A percentile compares a stretch with the other conserved stretches of the same genome.
These are phyloP conservation scores for Babylonia areolata DNA, from an alignment of 1,140 invertebrate genomes.

Conservation along the genomic window DNA sequence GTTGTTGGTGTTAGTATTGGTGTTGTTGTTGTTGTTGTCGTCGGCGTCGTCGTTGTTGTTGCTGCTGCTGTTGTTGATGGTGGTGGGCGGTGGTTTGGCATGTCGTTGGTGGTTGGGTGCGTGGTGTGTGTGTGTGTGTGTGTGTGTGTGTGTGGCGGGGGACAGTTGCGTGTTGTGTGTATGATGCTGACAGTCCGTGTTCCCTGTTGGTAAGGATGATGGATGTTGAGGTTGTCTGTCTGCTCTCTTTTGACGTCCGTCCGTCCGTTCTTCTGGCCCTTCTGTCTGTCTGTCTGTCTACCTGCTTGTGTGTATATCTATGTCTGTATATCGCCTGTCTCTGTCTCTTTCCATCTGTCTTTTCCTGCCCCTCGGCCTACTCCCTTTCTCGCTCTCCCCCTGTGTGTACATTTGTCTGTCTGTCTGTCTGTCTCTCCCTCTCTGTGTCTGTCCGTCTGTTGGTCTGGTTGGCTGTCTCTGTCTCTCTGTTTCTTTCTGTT, in stretches of 20 bases:
- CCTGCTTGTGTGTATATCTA: neutral
- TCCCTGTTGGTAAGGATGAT: neutral
- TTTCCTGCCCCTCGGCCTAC: neutral
- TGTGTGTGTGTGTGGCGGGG: neutral
- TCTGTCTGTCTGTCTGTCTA: neutral
- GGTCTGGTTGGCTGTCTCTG: slow-evolving; percentile 17
- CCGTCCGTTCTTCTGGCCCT: neutral
- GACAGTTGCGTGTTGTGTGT: neutral
- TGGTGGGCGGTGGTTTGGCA: neutral
- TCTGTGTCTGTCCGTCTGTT: neutral
- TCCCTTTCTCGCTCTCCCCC: neutral
- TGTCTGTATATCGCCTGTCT: too few relatives aligned
- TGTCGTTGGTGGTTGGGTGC: too few relatives aligned
- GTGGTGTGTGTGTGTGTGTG: too few relatives aligned
- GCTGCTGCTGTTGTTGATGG: neutral
- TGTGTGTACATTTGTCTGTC: neutral
- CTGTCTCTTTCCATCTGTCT: neutral
- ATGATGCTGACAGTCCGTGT: neutral
- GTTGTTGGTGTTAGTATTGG: neutral
- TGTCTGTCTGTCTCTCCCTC: slow-evolving; percentile 14
- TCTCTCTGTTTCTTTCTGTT: too few relatives aligned
- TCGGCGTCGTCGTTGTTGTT: neutral
- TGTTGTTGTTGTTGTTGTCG: neutral
- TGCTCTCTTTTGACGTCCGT: neutral
- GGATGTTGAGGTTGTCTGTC: neutral